A percentile compares a stretch with the other conserved stretches of the same genome.
Conservation (phyloP, 2,888 invertebrate species). For the Tenthredo mesomela region DNA sequence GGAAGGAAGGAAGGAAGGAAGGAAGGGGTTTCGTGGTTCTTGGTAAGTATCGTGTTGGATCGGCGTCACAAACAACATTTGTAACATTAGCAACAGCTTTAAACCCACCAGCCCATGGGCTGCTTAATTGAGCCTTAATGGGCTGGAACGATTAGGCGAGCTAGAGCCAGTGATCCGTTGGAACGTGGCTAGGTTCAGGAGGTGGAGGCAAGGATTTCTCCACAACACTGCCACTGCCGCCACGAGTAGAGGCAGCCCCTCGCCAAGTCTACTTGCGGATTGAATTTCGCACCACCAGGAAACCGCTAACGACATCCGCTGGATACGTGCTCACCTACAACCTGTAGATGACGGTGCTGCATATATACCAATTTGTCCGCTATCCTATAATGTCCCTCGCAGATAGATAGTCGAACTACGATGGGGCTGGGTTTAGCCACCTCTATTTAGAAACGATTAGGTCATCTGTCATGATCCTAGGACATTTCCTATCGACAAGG, state of each 20-base stretch:
- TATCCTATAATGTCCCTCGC: background rate
- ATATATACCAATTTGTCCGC: slow-evolving; percentile 29
- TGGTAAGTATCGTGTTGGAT: slow-evolving; percentile 48
- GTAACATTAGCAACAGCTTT: slow-evolving; percentile 51
- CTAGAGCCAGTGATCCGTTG: slow-evolving; percentile 50
- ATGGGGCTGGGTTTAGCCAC: background rate
- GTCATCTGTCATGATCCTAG: slow-evolving; percentile 17
- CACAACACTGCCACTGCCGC: slow-evolving; percentile 30
- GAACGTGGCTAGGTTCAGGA: slow-evolving; percentile 38
- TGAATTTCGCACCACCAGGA: slow-evolving; percentile 46
- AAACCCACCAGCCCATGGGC: slow-evolving; percentile 42
- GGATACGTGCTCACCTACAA: slow-evolving; percentile 47
- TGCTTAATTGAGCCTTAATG: slow-evolving; percentile 50
- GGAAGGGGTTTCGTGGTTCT: background rate
- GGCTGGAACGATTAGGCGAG: slow-evolving; percentile 49
- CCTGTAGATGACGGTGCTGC: slow-evolving; percentile 40
- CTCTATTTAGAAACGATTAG: slow-evolving; percentile 20
- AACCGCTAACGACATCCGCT: slow-evolving; percentile 50
- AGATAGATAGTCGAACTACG: background rate
- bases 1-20: background rate
- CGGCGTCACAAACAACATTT: slow-evolving; percentile 50
- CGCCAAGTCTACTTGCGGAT: slow-evolving; percentile 48
- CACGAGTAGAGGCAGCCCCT: background rate
- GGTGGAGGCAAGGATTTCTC: slow-evolving; percentile 38
- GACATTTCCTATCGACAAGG: slow-evolving; percentile 15